phyloP scores from a whole-genome alignment of 2,113 vertebrate genomes.

The Xiphophorus hellerii region DNA sequence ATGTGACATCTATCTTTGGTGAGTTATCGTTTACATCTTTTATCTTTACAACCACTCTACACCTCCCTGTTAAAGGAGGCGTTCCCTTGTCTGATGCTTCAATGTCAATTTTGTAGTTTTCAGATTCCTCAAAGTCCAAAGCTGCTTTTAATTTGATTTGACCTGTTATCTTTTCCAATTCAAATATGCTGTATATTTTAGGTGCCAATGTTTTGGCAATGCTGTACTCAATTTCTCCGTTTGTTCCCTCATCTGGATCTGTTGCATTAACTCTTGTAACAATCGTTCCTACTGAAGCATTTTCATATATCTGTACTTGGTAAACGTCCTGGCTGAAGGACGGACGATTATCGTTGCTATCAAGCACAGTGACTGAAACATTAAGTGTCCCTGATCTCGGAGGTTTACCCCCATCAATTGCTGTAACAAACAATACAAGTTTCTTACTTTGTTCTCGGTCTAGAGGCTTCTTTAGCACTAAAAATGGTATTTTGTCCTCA shows the following conservation, averaged over 20 bases:
- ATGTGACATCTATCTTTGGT: slow-evolving; percentile 76
- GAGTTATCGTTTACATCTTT: slow-evolving; percentile 84
- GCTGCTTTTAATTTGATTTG: slow-evolving; percentile 46
- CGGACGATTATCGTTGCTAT: slow-evolving; percentile 75
- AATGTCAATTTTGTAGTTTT: slow-evolving; percentile 40
- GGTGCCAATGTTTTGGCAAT: slow-evolving; percentile 39
- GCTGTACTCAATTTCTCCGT: slow-evolving; percentile 51
- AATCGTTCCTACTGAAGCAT: slow-evolving; percentile 38
- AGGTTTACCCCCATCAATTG: slow-evolving; percentile 76
- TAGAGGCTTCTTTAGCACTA: slow-evolving; percentile 69
- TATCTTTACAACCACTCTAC: slow-evolving; percentile 73
- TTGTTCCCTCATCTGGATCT: slow-evolving; percentile 43
- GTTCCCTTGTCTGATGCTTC: slow-evolving; percentile 52
- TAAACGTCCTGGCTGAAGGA: slow-evolving; percentile 66
- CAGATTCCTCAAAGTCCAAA: slow-evolving; percentile 57
- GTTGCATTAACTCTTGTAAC: slow-evolving; percentile 32
- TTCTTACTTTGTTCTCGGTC: slow-evolving; percentile 66
- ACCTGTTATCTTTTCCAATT: slow-evolving; percentile 44
- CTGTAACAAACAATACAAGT: slow-evolving; percentile 58
- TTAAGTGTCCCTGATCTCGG: slow-evolving; percentile 53
- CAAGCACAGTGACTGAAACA: slow-evolving; percentile 68
- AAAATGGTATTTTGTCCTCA: slow-evolving; percentile 64
- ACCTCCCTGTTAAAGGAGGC: slow-evolving; percentile 56
- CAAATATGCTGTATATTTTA: slow-evolving; percentile 51
- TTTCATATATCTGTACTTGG: slow-evolving; percentile 60